phyloP scores from a whole-genome alignment of 2,888 invertebrate species.

The Macrophya alboannulata region DNA sequence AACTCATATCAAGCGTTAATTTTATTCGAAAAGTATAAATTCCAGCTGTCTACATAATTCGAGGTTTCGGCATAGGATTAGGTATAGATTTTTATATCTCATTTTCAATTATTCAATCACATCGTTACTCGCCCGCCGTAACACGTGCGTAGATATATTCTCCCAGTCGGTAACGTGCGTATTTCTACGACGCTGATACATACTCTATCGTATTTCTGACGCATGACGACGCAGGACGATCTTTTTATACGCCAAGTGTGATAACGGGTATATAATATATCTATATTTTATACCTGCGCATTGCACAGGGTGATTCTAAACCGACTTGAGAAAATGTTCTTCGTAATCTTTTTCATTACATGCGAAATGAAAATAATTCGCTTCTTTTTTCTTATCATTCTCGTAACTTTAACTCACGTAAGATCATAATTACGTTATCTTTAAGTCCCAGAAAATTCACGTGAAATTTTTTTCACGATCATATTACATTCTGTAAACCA shows the following conservation, averaged over 20 bases:
- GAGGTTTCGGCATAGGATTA: background rate
- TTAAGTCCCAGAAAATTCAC: no score
- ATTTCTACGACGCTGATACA: background rate
- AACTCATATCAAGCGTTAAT: background rate
- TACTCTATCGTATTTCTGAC: background rate
- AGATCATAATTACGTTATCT: background rate
- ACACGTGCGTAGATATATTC: constrained; percentile 5
- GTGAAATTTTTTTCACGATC: no score
- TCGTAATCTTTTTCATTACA: background rate
- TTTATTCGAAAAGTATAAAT: background rate
- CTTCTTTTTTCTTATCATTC: background rate
- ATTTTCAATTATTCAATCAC: constrained; percentile 3
- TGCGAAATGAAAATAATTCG: background rate
- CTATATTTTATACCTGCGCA: background rate
- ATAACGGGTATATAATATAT: background rate
- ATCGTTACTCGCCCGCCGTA: background rate
- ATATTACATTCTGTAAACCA: no score
- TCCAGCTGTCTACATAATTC: background rate
- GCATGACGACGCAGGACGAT: constrained; percentile 13
- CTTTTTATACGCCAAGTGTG: background rate
- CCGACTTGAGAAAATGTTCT: background rate
- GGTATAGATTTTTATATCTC: constrained; percentile 2
- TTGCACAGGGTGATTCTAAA: constrained; percentile 1
- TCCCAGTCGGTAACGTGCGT: constrained; percentile 8
- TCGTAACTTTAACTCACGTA: background rate